Evolutionary conservation across 2,888 invertebrate species (phyloP), one percentile per base, ranked within the genome.

Genomic region (Globia sparganii): DNA sequence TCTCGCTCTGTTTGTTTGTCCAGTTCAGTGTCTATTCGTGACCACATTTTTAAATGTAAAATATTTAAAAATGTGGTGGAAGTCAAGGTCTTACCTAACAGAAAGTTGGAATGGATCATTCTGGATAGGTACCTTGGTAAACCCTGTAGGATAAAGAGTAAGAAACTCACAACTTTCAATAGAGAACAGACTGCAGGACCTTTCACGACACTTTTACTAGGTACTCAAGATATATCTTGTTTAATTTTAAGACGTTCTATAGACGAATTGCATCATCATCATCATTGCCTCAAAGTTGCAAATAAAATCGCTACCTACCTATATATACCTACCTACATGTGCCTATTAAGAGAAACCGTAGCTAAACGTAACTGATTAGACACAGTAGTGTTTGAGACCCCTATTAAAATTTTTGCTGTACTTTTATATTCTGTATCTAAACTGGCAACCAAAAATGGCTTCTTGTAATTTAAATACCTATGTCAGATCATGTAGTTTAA

Each of bases 391-490:
- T 77, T 84, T 83, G 74, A 83, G 62, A 75, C 78, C 71, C 43
- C 81, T 70, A 77, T 82, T 80, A 81, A 72, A 73, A 70, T 81
- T 84, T 83, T 84, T 84, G 75, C 21, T 67, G 78, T 84, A 81
- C 78, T 81, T 84, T 78, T 84, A 78, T 84, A 64, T 67, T 76
- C 80, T 83, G 68, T 84, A 43, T 71, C 84, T 78, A 84, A 84
- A 75, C 64, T 77, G 66, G 31, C 31, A 70, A n/a, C 76, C 31
- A 80, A 75, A 77, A 72, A 70, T 61, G 66, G 73, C 73, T 72
- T 65, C 74, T 77, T 67, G 69, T 66, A 75, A 77, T 77, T 77
- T 72, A 28, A 69, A 73, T 71, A 61, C 62, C n/a, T n/a, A n/a
- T 28, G 40, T 43, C 37, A 62, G 62, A 75, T 67, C 70, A 78